phyloP scores from a whole-genome alignment of 2,888 invertebrate species.

The Orthosia cruda region DNA sequence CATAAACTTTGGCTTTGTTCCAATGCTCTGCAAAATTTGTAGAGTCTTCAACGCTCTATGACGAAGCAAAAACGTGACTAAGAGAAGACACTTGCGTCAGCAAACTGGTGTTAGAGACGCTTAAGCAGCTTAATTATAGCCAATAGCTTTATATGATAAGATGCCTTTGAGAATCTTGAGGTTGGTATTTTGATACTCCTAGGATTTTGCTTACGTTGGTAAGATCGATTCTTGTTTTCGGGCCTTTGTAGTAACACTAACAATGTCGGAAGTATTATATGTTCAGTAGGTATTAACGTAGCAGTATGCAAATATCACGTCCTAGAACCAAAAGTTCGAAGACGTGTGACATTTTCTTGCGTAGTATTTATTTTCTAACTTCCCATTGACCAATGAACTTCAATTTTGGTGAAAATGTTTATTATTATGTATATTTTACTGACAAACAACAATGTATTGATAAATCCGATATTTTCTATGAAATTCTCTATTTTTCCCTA shows the following conservation, averaged over 20 bases:
- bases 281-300: too few relatives aligned
- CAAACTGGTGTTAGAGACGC: constrained; percentile 68
- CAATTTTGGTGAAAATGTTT: too few relatives aligned
- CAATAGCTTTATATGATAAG: constrained; percentile 58
- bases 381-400: too few relatives aligned
- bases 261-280: constrained; percentile 1
- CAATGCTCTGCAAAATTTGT: constrained; percentile 84
- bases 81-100: constrained; percentile 71
- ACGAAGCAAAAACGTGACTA: constrained; percentile 85
- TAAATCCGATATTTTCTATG: too few relatives aligned
- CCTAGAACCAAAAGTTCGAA: too few relatives aligned
- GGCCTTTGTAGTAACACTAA: constrained; percentile 1
- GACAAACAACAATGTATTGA: too few relatives aligned
- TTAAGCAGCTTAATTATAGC: constrained; percentile 68
- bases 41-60: constrained; percentile 80
- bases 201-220: constrained; percentile 23
- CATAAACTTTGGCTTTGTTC: constrained; percentile 85
- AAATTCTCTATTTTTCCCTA: too few relatives aligned
- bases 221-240: background rate
- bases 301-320: too few relatives aligned
- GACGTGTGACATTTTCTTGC: too few relatives aligned
- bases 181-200: constrained; percentile 38
- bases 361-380: too few relatives aligned
- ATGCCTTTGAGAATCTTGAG: constrained; percentile 24
- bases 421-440: too few relatives aligned